Conservation (phyloP, 2,797 vertebrate species). For the Pempheris klunzingeri region DNA sequence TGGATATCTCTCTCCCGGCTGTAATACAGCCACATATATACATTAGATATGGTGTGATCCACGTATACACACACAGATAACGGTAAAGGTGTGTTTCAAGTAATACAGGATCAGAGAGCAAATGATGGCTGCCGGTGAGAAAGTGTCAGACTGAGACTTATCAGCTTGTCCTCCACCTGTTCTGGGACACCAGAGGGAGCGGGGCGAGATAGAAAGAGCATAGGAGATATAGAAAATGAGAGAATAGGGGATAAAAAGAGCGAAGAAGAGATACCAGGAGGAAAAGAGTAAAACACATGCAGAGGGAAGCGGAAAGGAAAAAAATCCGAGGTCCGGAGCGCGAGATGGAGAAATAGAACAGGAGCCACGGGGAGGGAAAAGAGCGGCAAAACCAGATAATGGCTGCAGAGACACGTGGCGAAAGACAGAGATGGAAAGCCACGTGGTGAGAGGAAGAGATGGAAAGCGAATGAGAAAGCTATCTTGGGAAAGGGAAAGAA, state of each 20-base stretch:
- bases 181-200: slow-evolving; percentile 53
- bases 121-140: slow-evolving; percentile 53
- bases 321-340: slow-evolving; percentile 25
- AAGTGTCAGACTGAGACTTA: slow-evolving; percentile 62
- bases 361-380: slow-evolving; percentile 4
- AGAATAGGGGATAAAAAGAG: slow-evolving; percentile 35
- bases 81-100: slow-evolving; percentile 46
- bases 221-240: slow-evolving; percentile 27
- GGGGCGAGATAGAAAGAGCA: slow-evolving; percentile 30
- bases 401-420: slow-evolving; percentile 34
- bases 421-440: slow-evolving; percentile 38
- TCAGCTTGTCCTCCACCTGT: slow-evolving; percentile 70
- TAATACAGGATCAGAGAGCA: slow-evolving; percentile 53
- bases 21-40: slow-evolving; percentile 43
- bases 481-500: slow-evolving; percentile 49
- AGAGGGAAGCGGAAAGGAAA: slow-evolving; percentile 9
- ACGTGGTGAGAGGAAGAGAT: slow-evolving; percentile 28
- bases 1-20: slow-evolving; percentile 32
- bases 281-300: slow-evolving; percentile 6
- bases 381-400: slow-evolving; percentile 46
- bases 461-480: slow-evolving; percentile 50
- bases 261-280: slow-evolving; percentile 8
- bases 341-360: slow-evolving; percentile 31
- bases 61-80: slow-evolving; percentile 46
- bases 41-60: slow-evolving; percentile 47